Base-by-base conservation (phyloP, 1,140 invertebrate species). In the Pantala flavescens region DNA sequence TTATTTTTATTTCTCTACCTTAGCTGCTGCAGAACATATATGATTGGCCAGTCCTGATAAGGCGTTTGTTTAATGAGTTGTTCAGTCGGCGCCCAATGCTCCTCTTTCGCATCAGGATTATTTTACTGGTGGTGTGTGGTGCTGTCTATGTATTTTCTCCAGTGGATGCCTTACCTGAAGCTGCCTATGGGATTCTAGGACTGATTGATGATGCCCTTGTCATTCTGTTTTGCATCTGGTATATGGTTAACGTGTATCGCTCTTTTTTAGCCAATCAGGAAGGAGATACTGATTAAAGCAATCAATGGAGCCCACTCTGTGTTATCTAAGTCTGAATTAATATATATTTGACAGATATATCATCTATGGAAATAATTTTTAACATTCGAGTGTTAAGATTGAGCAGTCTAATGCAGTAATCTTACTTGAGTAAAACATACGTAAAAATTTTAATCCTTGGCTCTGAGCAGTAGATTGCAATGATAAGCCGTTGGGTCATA, bases 151-250 rank as follows among this genome's bases (percentile, higher is more conserved):
- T 63, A 19, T 63, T 63, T 63, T 63, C 49, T 21, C 49, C 49
- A 1, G 49, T 63, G 14, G 49, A 63, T 63, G 49, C 49, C 14
- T 21, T 63, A 19, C 49, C 49, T 19, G 49, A 63, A 63, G 49
- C 49, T 63, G 49, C n/a, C n/a, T 63, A 63, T 63, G 49, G 49
- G n/a, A 63, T 63, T 21, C n/a, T 63, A 63, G 49, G 49, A 21
- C n/a, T 63, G 14, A 63, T 63, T 63, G 49, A 63, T 63, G 49
- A 63, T 63, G n/a, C n/a, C 49, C 49, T 63, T 63, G 49, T 63
- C 16, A 21, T 63, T 63, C n/a, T 63, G 5, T 63, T 63, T 63
- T 63, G 49, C n/a, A 63, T 63, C n/a, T 63, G 49, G 49, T 63
- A 63, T 12, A 63, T 63, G 49, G 49, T 63, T 21, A 63, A 63